These are phyloP conservation scores for Andrena hattorfiana DNA, from an alignment of 2,888 invertebrate genomes.

Conservation along the genomic window DNA sequence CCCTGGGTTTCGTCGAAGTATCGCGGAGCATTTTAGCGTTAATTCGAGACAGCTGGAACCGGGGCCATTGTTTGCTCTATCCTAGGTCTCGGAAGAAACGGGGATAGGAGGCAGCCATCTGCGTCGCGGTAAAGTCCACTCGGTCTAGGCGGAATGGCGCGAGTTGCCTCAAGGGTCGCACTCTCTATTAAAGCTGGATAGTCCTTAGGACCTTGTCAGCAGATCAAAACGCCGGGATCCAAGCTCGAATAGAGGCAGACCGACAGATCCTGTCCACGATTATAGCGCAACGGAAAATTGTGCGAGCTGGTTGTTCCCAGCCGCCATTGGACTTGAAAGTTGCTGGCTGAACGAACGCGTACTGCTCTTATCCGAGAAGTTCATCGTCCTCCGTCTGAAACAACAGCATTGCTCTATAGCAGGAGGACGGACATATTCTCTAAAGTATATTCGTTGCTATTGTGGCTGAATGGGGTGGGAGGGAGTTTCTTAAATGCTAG, in stretches of 20 bases:
- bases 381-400: not conserved
- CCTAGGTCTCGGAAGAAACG: slow-evolving; percentile 64
- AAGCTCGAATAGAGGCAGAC: slow-evolving; percentile 24
- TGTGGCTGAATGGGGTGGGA: not conserved
- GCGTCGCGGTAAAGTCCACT: slow-evolving; percentile 49
- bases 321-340: not conserved
- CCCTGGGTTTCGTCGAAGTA: slow-evolving; percentile 61
- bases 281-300: slow-evolving; percentile 28
- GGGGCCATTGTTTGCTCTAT: slow-evolving; percentile 60
- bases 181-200: slow-evolving; percentile 70
- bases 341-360: not conserved
- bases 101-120: slow-evolving; percentile 40
- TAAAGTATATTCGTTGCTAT: not conserved
- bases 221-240: slow-evolving; percentile 61
- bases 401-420: not conserved
- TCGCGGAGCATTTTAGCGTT: slow-evolving; percentile 67
- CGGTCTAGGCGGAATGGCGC: slow-evolving; percentile 60
- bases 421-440: not conserved
- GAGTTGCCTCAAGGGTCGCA: slow-evolving; percentile 71
- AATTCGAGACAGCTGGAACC: slow-evolving; percentile 65
- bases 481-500: slow-evolving; percentile 1
- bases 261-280: slow-evolving; percentile 8
- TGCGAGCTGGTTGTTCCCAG: not conserved
- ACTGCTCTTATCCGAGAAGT: not conserved
- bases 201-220: slow-evolving; percentile 64